Percentiles rank a stretch among this genome's conserved stretches.
phyloP scores from a whole-genome alignment of 92 coral and sea anemone genomes.

The Desmophyllum pertusum region DNA sequence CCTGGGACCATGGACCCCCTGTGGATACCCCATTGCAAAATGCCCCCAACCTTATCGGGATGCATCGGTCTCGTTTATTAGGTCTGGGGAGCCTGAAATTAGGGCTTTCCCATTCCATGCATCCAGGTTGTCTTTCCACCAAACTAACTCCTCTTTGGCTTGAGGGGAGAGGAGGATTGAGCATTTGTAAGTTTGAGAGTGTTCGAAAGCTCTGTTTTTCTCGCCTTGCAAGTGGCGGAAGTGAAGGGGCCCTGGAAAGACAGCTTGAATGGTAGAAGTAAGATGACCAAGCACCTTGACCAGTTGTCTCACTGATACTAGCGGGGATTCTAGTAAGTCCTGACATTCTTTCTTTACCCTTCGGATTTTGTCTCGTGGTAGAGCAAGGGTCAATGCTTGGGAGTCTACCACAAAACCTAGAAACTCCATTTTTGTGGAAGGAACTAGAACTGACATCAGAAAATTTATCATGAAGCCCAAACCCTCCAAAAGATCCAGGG shows the following conservation, averaged over 20 bases:
- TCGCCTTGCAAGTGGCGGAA: constrained; percentile 58
- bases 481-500: constrained; percentile 45
- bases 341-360: constrained; percentile 53
- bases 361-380: constrained; percentile 57
- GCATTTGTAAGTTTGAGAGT: constrained; percentile 41
- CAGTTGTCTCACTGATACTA: constrained; percentile 34
- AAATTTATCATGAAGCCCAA: constrained; percentile 59
- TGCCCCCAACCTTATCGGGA: constrained; percentile 68
- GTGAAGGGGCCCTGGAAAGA: constrained; percentile 62
- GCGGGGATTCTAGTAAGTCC: constrained; percentile 23
- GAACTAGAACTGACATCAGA: constrained; percentile 45
- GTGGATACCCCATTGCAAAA: constrained; percentile 62
- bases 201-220: constrained; percentile 60
- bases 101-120: constrained; percentile 72
- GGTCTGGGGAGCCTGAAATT: constrained; percentile 51
- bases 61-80: constrained; percentile 71
- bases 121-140: constrained; percentile 72
- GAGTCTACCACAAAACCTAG: constrained; percentile 64
- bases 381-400: constrained; percentile 43
- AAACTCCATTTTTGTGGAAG: constrained; percentile 47
- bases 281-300: constrained; percentile 57
- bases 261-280: constrained; percentile 54
- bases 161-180: constrained; percentile 43
- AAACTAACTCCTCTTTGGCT: constrained; percentile 64
- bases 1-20: constrained; percentile 56